phyloP scores from a whole-genome alignment of 2,797 vertebrate species.

The Helicolenus hilgendorfi region DNA sequence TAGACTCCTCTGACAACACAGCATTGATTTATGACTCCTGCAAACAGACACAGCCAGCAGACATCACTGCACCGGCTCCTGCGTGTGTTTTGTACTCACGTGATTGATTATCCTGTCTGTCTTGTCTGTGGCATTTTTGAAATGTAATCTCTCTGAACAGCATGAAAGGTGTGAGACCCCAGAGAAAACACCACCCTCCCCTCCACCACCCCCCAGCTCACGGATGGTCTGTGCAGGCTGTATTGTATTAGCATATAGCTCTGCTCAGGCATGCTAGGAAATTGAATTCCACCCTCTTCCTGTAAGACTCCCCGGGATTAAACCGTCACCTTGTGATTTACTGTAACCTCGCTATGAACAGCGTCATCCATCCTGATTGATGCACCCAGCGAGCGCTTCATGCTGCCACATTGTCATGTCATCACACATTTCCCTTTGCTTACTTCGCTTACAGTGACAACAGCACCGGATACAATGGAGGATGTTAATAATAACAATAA shows the following conservation, averaged over 20 bases:
- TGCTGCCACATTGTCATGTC: slow-evolving; percentile 56
- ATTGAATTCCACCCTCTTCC: slow-evolving; percentile 80
- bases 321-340: slow-evolving; percentile 76
- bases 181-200: slow-evolving; percentile 56
- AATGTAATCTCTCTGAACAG: slow-evolving; percentile 87
- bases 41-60: slow-evolving; percentile 84
- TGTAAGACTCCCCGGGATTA: slow-evolving; percentile 75
- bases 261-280: slow-evolving; percentile 64
- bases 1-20: slow-evolving; percentile 81
- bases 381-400: slow-evolving; percentile 40
- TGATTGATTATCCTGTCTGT: slow-evolving; percentile 87
- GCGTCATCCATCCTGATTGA: slow-evolving; percentile 58
- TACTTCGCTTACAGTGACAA: slow-evolving; percentile 20
- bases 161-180: slow-evolving; percentile 82
- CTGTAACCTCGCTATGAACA: slow-evolving; percentile 70
- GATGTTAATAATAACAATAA: background rate
- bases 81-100: slow-evolving; percentile 72
- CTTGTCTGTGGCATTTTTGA: slow-evolving; percentile 83
- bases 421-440: slow-evolving; percentile 61
- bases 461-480: background rate
- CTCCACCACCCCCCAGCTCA: background rate
- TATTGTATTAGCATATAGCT: slow-evolving; percentile 80
- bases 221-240: slow-evolving; percentile 19
- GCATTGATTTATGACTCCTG: slow-evolving; percentile 86
- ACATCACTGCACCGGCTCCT: slow-evolving; percentile 53